Conservation (phyloP, 1,140 invertebrate species). For the Subanguina moxae region DNA sequence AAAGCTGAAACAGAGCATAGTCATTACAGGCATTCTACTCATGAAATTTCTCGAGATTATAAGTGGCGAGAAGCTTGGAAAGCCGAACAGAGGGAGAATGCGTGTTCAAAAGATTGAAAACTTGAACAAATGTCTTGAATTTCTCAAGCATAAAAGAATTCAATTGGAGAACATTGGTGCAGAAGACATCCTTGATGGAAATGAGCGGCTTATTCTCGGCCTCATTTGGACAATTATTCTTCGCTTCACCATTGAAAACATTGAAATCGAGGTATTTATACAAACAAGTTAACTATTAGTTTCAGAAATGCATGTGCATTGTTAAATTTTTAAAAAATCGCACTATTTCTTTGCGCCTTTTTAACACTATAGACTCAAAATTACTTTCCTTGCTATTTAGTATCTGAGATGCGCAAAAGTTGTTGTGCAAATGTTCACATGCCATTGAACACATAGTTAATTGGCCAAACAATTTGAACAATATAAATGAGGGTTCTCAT, state of each 20-base stretch:
- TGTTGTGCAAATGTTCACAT: too few relatives aligned
- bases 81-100: conserved; percentile 93
- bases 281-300: too few relatives aligned
- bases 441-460: too few relatives aligned
- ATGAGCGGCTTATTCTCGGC: conserved; percentile 85
- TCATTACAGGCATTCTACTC: conserved; percentile 83
- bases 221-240: conserved; percentile 76
- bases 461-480: too few relatives aligned
- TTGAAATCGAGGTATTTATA: conserved; percentile 92
- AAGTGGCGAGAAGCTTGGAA: conserved; percentile 90
- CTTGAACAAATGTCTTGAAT: conserved; percentile 90
- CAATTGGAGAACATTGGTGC: conserved; percentile 91
- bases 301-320: not conserved
- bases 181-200: conserved; percentile 97
- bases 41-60: conserved; percentile 96
- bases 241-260: conserved; percentile 78
- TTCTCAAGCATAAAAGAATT: conserved; percentile 72
- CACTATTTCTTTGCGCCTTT: too few relatives aligned
- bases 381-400: too few relatives aligned
- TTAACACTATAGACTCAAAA: too few relatives aligned
- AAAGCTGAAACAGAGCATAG: too few relatives aligned
- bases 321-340: too few relatives aligned
- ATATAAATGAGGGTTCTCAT: too few relatives aligned
- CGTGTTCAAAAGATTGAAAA: conserved; percentile 98
- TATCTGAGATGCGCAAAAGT: too few relatives aligned